Conservation (phyloP, 2,113 vertebrate species). For the Stegastes partitus region DNA sequence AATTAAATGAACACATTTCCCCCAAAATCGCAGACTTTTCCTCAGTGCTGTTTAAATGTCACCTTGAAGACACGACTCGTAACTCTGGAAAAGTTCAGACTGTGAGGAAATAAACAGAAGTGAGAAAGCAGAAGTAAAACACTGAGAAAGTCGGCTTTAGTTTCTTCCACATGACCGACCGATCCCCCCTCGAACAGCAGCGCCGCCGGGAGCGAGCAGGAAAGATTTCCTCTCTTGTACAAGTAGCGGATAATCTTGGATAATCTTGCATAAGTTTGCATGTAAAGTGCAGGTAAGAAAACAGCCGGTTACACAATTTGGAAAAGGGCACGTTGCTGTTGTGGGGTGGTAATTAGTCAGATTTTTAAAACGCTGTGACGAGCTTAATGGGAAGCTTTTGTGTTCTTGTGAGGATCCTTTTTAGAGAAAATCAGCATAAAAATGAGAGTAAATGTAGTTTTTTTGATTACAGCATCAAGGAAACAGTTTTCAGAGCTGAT, state of each 20-base stretch:
- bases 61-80: not conserved
- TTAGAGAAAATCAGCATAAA: no score
- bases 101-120: constrained; percentile 50
- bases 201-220: not conserved
- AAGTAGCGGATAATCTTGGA: constrained; percentile 12
- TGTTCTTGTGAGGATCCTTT: not conserved
- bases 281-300: constrained; percentile 39
- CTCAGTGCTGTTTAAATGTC: not conserved
- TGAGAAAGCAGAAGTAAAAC: constrained; percentile 61
- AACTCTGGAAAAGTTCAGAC: constrained; percentile 1
- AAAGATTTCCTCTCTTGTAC: constrained; percentile 5
- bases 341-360: not conserved
- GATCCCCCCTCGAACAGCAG: no score
- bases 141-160: constrained; percentile 30
- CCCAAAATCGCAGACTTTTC: no score
- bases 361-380: not conserved
- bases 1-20: no score
- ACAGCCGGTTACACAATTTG: not conserved
- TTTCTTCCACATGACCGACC: constrained; percentile 20
- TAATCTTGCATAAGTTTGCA: not conserved
- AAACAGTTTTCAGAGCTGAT: no score
- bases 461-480: no score
- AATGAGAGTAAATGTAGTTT: no score
- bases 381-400: no score
- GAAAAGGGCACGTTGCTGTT: not conserved